These are phyloP conservation scores for Galerucella pusilla DNA, from an alignment of 2,888 invertebrate species.

Conservation along the genomic window DNA sequence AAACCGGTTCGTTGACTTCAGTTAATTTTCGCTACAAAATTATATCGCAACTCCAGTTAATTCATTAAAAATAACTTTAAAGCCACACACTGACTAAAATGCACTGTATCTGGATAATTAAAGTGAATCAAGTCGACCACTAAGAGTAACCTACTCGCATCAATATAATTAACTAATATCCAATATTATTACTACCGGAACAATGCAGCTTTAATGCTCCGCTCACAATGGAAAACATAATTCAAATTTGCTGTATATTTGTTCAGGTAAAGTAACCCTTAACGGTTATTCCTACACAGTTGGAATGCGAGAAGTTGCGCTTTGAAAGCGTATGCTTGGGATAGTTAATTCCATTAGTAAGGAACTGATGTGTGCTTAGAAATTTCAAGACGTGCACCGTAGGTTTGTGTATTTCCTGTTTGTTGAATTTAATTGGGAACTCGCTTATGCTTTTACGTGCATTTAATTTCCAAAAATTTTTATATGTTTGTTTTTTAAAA, in stretches of 20 bases:
- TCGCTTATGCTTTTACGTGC: conserved; percentile 25
- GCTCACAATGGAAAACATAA: conserved; percentile 45
- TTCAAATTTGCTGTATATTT: conserved; percentile 48
- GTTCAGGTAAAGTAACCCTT: conserved; percentile 42
- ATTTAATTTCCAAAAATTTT: neutral
- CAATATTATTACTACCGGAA: conserved; percentile 48
- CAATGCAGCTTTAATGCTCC: conserved; percentile 47
- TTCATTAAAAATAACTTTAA: neutral
- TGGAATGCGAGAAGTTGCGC: conserved; percentile 33
- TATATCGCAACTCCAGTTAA: neutral
- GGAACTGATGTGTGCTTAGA: conserved; percentile 37
- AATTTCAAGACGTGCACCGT: conserved; percentile 30
- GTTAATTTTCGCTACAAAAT: too few species aligned
- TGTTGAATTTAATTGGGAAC: conserved; percentile 31
- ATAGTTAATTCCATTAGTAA: conserved; percentile 37
- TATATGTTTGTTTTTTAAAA: neutral
- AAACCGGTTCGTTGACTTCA: too few species aligned
- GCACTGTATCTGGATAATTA: conserved; percentile 41
- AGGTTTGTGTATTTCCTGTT: conserved; percentile 30
- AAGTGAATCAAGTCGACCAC: conserved; percentile 41
- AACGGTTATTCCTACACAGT: conserved; percentile 37
- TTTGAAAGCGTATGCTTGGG: conserved; percentile 30
- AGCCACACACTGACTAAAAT: neutral
- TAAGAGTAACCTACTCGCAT: conserved; percentile 42
- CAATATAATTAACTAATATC: conserved; percentile 51